Conservation (phyloP, 2,888 invertebrate species). For the Muschampia plurimacula region DNA sequence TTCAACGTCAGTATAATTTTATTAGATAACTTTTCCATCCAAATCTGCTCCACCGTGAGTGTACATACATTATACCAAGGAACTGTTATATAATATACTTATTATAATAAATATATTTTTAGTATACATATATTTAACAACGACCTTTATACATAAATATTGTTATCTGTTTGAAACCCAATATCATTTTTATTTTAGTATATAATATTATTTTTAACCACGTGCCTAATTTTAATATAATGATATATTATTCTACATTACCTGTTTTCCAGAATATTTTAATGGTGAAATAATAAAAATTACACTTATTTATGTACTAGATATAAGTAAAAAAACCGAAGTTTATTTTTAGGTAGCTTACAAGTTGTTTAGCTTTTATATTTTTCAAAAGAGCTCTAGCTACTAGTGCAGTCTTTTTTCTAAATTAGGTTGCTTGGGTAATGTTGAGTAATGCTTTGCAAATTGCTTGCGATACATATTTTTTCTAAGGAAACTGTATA, state of each 20-base stretch:
- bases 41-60: constrained; percentile 62
- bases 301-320: background rate
- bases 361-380: constrained; percentile 9
- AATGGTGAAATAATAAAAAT: constrained; percentile 38
- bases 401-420: constrained; percentile 38
- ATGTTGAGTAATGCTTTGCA: constrained; percentile 1
- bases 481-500: constrained; percentile 17
- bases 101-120: constrained; percentile 52
- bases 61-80: constrained; percentile 63
- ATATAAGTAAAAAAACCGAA: background rate
- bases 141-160: constrained; percentile 69
- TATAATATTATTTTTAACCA: constrained; percentile 51
- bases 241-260: constrained; percentile 60
- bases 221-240: constrained; percentile 53
- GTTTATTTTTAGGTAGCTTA: constrained; percentile 8
- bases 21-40: constrained; percentile 19
- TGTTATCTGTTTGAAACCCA: constrained; percentile 60
- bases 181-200: constrained; percentile 24
- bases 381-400: constrained; percentile 24
- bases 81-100: constrained; percentile 71
- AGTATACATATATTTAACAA: constrained; percentile 63
- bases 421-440: constrained; percentile 28
- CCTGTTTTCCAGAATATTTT: constrained; percentile 68
- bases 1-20: constrained; percentile 32
- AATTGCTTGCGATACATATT: constrained; percentile 10